Evolutionary conservation across 2,797 vertebrate genomes (phyloP), one percentile per base, ranked within the genome.

Genomic region (Gallinago solitaria): DNA sequence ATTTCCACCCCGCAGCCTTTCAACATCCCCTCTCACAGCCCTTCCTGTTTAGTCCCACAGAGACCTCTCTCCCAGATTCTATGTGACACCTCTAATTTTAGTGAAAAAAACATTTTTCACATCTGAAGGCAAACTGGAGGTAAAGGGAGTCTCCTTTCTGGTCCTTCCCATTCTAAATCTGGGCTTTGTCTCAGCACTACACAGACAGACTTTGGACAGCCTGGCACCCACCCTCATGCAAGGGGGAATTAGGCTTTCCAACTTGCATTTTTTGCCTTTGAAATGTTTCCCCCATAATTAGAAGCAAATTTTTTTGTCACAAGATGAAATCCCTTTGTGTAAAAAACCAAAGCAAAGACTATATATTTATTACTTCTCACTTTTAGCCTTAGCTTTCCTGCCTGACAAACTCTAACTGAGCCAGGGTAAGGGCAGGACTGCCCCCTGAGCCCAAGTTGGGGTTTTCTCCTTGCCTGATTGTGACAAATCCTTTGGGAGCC

Each of bases 271-370:
- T 93, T 90, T 82, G 65, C 60, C 77, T 89, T 94, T 95, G 88
- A 95, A 95, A 95, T 53, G 33, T 75, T 91, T 89, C 56, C 75
- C 56, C 75, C 60, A 18, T 85, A 94, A 96, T 84, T 93, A 80
- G 73, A 90, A 95, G 74, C 67, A 93, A 71, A 4, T 89, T 90
- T 87, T 74, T 93, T 54, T 63, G 70, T 94, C 96, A 92, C 60
- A 84, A 87, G 91, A 93, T 77, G 37, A 82, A 96, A 96, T 82
- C 88, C 74, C 59, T 95, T 82, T 92, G 70, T 53, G 47, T 69
- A 86, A 83, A 60, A 86, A 53, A 61, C 8, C 78, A 77, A 76
- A 86, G 67, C 41, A 77, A 90, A 87, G 45, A 57, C 53, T 85
- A 19, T 21, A 15, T 39, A 21, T 64, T 60, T 76, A 68, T 64